Conservation (phyloP, 2,888 invertebrate genomes). For the Pseudococcus jackbeardsleyi region DNA sequence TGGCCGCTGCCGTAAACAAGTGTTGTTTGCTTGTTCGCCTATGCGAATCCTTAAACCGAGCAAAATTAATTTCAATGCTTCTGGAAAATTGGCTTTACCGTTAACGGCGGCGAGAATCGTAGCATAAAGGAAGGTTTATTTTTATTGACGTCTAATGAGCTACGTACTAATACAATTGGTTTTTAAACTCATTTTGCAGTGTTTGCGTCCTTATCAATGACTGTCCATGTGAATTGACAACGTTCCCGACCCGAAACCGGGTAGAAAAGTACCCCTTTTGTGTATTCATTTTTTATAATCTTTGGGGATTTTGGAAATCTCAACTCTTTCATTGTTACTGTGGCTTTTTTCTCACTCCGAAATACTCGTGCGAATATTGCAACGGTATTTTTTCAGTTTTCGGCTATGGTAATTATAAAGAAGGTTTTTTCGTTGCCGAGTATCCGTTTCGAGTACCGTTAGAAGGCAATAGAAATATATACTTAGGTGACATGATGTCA, state of each 20-base stretch:
- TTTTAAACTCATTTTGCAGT: not conserved
- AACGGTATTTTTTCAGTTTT: constrained; percentile 17
- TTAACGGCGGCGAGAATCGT: not conserved
- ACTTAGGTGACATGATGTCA: constrained; percentile 40
- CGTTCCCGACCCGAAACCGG: not conserved
- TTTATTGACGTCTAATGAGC: not conserved
- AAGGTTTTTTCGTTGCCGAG: not conserved
- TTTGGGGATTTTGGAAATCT: constrained; percentile 27
- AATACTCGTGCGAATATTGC: not conserved
- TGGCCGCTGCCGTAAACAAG: constrained; percentile 9
- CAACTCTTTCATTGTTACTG: constrained; percentile 31
- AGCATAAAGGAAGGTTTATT: not conserved
- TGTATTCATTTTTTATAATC: constrained; percentile 29
- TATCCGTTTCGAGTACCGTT: constrained; percentile 12
- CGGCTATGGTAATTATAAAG: constrained; percentile 22
- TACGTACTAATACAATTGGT: not conserved
- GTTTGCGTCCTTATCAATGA: not conserved
- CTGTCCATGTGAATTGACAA: not conserved
- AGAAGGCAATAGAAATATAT: not conserved
- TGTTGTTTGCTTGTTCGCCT: not conserved
- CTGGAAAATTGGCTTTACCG: constrained; percentile 33
- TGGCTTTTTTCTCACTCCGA: constrained; percentile 10
- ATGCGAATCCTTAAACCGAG: not conserved
- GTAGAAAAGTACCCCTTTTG: not conserved
- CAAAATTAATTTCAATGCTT: constrained; percentile 39